Evolutionary conservation across 2,113 vertebrate genomes (phyloP), one percentile per base, ranked within the genome.

Genomic region (Pyrgilauda ruficollis): DNA sequence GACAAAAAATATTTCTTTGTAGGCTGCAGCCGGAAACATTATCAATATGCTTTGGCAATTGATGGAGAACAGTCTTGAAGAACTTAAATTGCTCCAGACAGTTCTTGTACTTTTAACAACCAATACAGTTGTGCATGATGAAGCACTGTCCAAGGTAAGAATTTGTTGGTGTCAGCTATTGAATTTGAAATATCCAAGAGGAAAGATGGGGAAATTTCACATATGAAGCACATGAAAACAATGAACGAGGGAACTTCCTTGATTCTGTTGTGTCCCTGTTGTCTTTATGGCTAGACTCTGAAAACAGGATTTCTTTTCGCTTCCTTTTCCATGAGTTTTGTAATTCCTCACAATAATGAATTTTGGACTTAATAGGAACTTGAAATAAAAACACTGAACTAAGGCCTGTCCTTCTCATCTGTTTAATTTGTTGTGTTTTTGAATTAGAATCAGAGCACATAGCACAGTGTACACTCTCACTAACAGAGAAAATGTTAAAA

Each of bases 11-110:
- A 69, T 95, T 97, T 83, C 66, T 93, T 97, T 93, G 49, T 97
- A 99, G 99, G 98, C 98, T 80, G 99, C 99, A 47, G 99, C 99
- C 35, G 99, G 99, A 93, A 99, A 99, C 98, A 99, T 99, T 95
- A 99, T 99, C 97, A 99, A 99, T 97, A 99, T 99, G 99, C 97
- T 99, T 96, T 99, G 99, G 99, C 99, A 99, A 94, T 98, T 99
- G 95, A 99, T 99, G 99, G 99, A 99, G 96, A 99, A 99, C 73
- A 98, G 99, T 82, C 98, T 99, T 91, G 99, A 99, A 98, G 99
- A 99, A 98, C 98, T 99, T 66, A 99, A 99, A 83, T 98, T 99
- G 31, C 97, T 99, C 56, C 99, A 99, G 97, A 99, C 99, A 4
- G 99, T 99, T 93, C 99, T 99, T 86, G 99, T 99, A 47, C 98